These are phyloP conservation scores for Brachionus calyciflorus DNA, from an alignment of 1,140 invertebrate species.

Conservation along the genomic window DNA sequence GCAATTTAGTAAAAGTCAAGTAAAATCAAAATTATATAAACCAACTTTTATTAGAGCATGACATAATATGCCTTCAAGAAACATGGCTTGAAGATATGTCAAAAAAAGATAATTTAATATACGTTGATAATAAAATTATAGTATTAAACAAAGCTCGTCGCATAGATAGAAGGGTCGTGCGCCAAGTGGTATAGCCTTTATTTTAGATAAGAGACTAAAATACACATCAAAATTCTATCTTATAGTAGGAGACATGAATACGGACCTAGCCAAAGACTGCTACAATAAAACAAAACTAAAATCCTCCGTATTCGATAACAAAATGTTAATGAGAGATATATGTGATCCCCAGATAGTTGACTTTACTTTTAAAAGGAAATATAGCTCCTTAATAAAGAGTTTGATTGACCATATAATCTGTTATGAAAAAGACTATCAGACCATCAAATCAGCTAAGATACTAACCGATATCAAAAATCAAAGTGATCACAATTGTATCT, in stretches of 20 bases:
- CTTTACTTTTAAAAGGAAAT: too few relatives aligned
- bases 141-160: background rate
- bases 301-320: too few relatives aligned
- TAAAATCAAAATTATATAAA: conserved; percentile 10
- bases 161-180: background rate
- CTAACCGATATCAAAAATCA: background rate
- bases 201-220: background rate
- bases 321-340: too few relatives aligned
- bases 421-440: too few relatives aligned
- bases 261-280: background rate
- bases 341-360: too few relatives aligned
- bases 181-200: background rate
- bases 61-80: background rate
- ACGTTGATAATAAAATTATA: background rate
- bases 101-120: conserved; percentile 17
- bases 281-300: background rate
- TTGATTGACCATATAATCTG: conserved; percentile 7
- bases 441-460: background rate
- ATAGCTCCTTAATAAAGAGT: background rate
- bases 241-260: conserved; percentile 2
- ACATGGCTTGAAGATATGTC: conserved; percentile 5
- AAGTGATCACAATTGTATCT: background rate
- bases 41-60: conserved; percentile 3
- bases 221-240: conserved; percentile 1
- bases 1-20: too few relatives aligned